Evolutionary conservation across 1,140 invertebrate species (phyloP).

Genomic region (Temnothorax longispinosus): DNA sequence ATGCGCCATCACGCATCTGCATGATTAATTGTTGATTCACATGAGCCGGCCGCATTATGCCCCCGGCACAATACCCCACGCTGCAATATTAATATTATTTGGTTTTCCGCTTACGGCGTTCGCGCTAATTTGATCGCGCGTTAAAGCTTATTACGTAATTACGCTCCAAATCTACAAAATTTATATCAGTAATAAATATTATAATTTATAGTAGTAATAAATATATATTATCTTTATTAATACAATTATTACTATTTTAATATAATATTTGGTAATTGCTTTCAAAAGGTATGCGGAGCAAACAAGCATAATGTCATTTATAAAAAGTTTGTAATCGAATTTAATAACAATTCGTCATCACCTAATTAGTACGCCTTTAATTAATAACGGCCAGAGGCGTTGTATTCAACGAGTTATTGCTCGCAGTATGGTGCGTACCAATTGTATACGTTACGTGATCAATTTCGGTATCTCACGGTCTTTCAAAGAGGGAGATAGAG

Average conservation of each 20-base stretch:
- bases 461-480: background rate
- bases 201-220: background rate
- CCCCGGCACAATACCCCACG: background rate
- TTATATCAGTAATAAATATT: background rate
- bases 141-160: conserved; percentile 18
- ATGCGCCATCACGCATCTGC: background rate
- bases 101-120: background rate
- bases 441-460: conserved; percentile 20
- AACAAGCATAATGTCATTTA: background rate
- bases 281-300: background rate
- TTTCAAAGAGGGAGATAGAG: conserved; percentile 18
- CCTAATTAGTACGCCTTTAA: conserved; percentile 33
- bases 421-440: background rate
- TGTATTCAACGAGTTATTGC: background rate
- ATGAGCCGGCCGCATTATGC: background rate
- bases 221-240: background rate
- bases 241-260: background rate
- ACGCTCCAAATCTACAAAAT: background rate
- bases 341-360: conserved; percentile 7
- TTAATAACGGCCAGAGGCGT: background rate
- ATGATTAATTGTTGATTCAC: conserved; percentile 42
- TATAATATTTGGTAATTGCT: background rate
- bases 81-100: conserved; percentile 37
- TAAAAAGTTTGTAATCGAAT: background rate
- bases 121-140: conserved; percentile 1